Evolutionary conservation across 30 jellyfish, hydroid and myxozoan genomes (phyloP).

Genomic region (Hydra vulgaris): DNA sequence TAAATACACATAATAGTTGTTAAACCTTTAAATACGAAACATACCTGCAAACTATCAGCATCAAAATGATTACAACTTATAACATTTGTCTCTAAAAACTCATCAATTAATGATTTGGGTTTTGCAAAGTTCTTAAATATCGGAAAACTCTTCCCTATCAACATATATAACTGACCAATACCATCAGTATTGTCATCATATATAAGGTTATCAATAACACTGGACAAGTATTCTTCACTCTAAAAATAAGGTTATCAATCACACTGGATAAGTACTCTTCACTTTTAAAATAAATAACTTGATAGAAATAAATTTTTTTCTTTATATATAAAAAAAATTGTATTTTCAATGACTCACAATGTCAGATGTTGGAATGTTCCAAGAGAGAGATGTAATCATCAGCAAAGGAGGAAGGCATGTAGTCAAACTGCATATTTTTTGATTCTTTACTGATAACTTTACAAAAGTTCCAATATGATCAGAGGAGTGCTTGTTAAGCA

Average conservation of each 20-base stretch:
- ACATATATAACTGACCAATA: conserved; percentile 29
- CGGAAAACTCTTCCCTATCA: conserved; percentile 26
- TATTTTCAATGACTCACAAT: background rate
- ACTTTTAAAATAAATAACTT: no score
- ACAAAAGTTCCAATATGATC: background rate
- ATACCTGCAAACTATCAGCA: background rate
- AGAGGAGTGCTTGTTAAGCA: background rate
- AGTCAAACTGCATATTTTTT: conserved; percentile 9
- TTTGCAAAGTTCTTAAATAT: background rate
- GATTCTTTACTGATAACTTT: background rate
- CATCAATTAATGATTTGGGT: background rate
- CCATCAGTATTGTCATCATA: conserved; percentile 57
- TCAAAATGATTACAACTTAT: background rate
- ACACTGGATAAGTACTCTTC: no score
- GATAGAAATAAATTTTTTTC: no score
- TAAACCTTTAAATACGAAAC: no score
- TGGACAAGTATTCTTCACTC: conserved; percentile 30
- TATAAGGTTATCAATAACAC: conserved; percentile 40
- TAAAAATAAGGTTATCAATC: background rate
- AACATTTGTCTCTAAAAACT: background rate
- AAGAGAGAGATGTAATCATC: conserved; percentile 7
- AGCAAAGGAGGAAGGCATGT: conserved; percentile 11
- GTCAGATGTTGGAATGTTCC: conserved; percentile 3
- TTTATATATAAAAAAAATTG: background rate
- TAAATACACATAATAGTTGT: no score